Percentiles rank a stretch among this genome's conserved stretches.
Evolutionary conservation across 2,113 vertebrate species (phyloP).

Genomic region (Trachemys scripta): DNA sequence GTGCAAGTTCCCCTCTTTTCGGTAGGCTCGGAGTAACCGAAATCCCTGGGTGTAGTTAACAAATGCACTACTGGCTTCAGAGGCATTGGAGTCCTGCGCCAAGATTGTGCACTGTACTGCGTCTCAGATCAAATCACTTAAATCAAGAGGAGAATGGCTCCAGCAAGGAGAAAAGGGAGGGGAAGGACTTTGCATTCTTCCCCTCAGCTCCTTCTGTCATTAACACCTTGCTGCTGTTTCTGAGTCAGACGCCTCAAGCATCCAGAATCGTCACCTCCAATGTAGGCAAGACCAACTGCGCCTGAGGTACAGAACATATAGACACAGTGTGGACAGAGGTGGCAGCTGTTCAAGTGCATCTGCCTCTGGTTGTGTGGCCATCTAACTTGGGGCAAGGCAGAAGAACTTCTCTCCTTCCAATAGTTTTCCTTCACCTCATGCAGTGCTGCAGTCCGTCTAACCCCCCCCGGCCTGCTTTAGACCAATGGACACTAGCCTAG

Average conservation of each 20-base stretch:
- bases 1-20: not conserved
- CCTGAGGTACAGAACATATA: not conserved
- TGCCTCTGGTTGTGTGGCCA: rapidly evolving
- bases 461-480: too few species aligned
- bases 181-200: not conserved
- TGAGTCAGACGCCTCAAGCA: too few species aligned
- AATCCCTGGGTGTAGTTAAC: constrained; percentile 3
- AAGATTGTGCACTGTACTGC: not conserved
- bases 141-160: not conserved
- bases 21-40: not conserved
- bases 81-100: not conserved
- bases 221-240: not conserved
- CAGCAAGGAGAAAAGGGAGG: rapidly evolving
- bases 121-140: rapidly evolving
- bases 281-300: not conserved
- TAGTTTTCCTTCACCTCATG: rapidly evolving
- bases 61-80: not conserved
- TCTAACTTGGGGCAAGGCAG: not conserved
- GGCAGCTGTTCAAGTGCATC: rapidly evolving
- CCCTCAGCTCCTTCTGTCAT: not conserved
- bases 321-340: not conserved
- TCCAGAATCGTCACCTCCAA: not conserved
- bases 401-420: not conserved
- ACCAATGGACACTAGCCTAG: not conserved
- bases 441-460: too few species aligned